Conservation (phyloP, 2,888 invertebrate species). For the Tipula unca region DNA sequence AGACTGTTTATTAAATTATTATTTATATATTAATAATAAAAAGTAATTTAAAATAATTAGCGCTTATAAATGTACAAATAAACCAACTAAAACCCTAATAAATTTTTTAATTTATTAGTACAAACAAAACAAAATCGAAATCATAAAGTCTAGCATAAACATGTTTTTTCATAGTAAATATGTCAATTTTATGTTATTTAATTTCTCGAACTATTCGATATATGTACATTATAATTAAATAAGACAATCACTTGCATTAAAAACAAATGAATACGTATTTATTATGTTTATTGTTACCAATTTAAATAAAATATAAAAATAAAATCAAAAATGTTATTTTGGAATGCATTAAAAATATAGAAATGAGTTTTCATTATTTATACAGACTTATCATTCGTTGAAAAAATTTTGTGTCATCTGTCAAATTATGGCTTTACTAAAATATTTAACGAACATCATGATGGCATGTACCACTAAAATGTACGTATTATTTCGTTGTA, state of each 20-base stretch:
- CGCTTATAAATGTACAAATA: background rate
- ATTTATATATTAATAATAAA: background rate
- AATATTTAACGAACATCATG: background rate
- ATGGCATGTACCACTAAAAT: background rate
- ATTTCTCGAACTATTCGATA: background rate
- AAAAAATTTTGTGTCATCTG: background rate
- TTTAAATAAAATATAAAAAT: background rate
- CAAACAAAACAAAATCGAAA: background rate
- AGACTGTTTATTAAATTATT: background rate
- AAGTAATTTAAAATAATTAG: background rate
- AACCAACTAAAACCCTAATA: background rate
- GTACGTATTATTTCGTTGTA: background rate
- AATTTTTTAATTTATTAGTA: background rate
- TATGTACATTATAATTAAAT: background rate
- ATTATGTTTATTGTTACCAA: slow-evolving; percentile 8
- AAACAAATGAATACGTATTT: background rate
- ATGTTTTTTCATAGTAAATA: background rate
- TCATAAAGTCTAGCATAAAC: background rate
- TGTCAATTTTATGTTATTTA: background rate
- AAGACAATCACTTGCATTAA: background rate
- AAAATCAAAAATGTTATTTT: background rate
- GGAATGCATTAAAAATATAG: background rate
- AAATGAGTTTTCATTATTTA: background rate
- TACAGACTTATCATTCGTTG: too few relatives aligned
- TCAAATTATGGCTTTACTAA: background rate